These are phyloP conservation scores for Cyclargus thomasi DNA, from an alignment of 1,140 invertebrate species.

Conservation along the genomic window DNA sequence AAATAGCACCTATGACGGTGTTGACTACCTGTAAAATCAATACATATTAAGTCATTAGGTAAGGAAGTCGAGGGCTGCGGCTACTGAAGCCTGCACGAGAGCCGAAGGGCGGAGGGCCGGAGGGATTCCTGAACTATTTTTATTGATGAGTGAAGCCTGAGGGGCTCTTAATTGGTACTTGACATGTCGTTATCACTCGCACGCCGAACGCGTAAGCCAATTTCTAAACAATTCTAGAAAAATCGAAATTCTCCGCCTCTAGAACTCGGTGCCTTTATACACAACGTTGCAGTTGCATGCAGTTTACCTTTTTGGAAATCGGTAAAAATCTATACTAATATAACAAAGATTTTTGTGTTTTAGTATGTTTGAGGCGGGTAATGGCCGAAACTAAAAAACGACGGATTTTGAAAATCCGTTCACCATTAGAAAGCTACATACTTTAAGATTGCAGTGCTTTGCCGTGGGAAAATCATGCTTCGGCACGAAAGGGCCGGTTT, in stretches of 20 bases:
- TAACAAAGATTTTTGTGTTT: too few species aligned
- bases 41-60: slow-evolving; percentile 14
- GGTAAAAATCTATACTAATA: too few species aligned
- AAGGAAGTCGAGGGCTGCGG: slow-evolving; percentile 8
- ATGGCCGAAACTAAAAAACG: too few species aligned
- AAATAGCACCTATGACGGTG: too few species aligned
- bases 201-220: background rate
- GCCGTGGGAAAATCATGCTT: too few species aligned
- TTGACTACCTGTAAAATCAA: slow-evolving; percentile 3
- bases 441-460: too few species aligned
- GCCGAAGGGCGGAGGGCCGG: background rate
- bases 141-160: background rate
- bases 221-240: slow-evolving; percentile 1
- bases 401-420: too few species aligned
- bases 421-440: too few species aligned
- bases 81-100: slow-evolving; percentile 5
- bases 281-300: too few species aligned
- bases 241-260: background rate
- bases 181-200: background rate
- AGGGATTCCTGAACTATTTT: slow-evolving; percentile 1
- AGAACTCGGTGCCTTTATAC: background rate
- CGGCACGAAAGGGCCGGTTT: too few species aligned
- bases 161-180: background rate
- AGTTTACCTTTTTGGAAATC: too few species aligned
- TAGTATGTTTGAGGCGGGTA: too few species aligned